Conservation (phyloP, 1,140 invertebrate genomes). For the Pseudomyrmex cubaensis region DNA sequence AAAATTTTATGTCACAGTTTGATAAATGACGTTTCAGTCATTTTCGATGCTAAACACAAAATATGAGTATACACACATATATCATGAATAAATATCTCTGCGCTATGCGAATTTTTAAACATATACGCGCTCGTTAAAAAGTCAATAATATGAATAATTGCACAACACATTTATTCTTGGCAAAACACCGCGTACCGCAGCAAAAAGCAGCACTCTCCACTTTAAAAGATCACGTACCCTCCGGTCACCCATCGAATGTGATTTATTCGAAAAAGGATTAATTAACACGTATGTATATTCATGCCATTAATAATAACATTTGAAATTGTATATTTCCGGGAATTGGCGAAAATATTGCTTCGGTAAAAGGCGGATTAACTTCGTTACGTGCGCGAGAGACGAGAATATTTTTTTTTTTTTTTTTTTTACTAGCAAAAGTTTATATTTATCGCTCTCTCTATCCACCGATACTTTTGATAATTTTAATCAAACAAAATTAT, state of each 20-base stretch:
- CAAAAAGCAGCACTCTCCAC: not conserved
- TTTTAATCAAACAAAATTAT: not conserved
- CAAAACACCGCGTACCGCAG: not conserved
- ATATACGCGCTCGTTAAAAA: not conserved
- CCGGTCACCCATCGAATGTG: not conserved
- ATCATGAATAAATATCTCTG: not conserved
- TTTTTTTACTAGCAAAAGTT: too few relatives aligned
- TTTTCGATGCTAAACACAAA: too few relatives aligned
- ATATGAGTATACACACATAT: not conserved
- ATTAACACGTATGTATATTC: constrained; percentile 4
- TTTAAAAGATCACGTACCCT: not conserved
- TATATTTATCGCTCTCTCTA: too few relatives aligned
- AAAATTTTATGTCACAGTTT: not conserved
- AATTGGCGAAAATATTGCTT: constrained; percentile 38
- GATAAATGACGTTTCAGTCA: not conserved
- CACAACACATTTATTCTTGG: not conserved
- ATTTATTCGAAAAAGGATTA: constrained; percentile 7
- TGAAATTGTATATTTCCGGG: constrained; percentile 1
- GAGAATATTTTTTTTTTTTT: not conserved
- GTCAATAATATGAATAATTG: not conserved
- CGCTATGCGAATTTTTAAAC: not conserved
- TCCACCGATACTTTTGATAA: too few relatives aligned
- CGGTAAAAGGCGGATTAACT: constrained; percentile 11
- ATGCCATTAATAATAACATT: constrained; percentile 3
- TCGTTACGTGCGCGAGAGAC: not conserved